phyloP scores from a whole-genome alignment of 2,113 vertebrate genomes.

The Meriones unguiculatus region DNA sequence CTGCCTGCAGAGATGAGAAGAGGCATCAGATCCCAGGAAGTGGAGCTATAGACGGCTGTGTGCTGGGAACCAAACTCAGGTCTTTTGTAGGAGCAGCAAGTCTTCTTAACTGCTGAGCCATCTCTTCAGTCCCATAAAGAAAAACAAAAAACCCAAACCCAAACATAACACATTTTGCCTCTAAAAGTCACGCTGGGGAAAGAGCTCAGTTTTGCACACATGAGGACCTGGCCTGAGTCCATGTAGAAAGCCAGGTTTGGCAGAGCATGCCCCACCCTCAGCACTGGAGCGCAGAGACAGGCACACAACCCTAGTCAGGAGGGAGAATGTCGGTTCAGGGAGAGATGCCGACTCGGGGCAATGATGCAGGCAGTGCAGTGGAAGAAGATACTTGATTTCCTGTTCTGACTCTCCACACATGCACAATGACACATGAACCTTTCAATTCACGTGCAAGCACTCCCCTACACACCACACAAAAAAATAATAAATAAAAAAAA shows the following conservation, averaged over 20 bases:
- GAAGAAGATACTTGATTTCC: neutral
- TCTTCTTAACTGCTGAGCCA: neutral
- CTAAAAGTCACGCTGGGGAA: neutral
- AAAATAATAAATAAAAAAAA: neutral
- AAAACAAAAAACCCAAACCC: neutral
- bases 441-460: neutral
- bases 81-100: neutral
- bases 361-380: accelerated
- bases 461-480: neutral
- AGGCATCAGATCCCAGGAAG: neutral
- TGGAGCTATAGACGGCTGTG: neutral
- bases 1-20: neutral
- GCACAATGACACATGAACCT: neutral
- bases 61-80: neutral
- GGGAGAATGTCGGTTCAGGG: neutral
- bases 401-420: neutral
- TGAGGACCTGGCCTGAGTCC: neutral
- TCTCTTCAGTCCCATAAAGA: neutral
- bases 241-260: neutral
- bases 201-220: neutral
- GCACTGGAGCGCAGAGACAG: neutral
- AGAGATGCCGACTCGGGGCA: neutral
- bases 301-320: neutral
- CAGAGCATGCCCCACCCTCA: neutral
- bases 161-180: neutral